Percentiles rank a stretch among this genome's conserved stretches.
These are phyloP conservation scores for Formica selysi DNA, from an alignment of 1,140 invertebrate genomes.

Conservation along the genomic window DNA sequence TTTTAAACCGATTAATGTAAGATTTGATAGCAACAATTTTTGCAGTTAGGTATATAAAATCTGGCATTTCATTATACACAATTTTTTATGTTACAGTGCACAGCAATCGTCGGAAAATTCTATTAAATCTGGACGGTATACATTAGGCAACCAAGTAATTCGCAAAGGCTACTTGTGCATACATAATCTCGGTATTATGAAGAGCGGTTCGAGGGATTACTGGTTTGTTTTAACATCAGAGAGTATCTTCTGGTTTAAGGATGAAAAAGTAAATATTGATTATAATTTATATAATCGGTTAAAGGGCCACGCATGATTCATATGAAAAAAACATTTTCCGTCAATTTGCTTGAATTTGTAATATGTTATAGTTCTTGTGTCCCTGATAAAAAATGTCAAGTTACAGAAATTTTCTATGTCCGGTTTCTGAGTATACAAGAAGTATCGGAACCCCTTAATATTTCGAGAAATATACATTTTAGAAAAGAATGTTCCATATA, in stretches of 20 bases:
- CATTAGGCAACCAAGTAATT: constrained; percentile 99
- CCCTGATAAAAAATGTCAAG: no score
- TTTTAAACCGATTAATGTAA: constrained; percentile 50
- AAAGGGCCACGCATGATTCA: not conserved
- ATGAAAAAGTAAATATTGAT: constrained; percentile 92
- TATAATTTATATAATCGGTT: constrained; percentile 18
- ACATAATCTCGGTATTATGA: constrained; percentile 99
- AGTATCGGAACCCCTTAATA: no score
- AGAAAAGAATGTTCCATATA: no score
- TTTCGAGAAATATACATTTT: no score
- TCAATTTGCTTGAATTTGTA: no score
- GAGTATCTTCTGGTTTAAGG: constrained; percentile 99
- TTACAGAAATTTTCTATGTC: no score
- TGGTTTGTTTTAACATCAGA: constrained; percentile 99
- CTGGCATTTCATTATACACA: constrained; percentile 70
- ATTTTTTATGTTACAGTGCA: constrained; percentile 90
- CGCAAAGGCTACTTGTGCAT: constrained; percentile 99
- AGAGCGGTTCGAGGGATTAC: constrained; percentile 98
- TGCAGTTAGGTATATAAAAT: constrained; percentile 52
- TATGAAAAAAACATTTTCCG: no score
- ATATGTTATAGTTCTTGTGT: no score
- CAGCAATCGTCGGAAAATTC: constrained; percentile 97
- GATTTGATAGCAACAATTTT: constrained; percentile 61
- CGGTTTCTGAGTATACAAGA: no score
- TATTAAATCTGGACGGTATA: constrained; percentile 93